Evolutionary conservation across 2,888 invertebrate genomes (phyloP).

Genomic region (Lissonota sp.): DNA sequence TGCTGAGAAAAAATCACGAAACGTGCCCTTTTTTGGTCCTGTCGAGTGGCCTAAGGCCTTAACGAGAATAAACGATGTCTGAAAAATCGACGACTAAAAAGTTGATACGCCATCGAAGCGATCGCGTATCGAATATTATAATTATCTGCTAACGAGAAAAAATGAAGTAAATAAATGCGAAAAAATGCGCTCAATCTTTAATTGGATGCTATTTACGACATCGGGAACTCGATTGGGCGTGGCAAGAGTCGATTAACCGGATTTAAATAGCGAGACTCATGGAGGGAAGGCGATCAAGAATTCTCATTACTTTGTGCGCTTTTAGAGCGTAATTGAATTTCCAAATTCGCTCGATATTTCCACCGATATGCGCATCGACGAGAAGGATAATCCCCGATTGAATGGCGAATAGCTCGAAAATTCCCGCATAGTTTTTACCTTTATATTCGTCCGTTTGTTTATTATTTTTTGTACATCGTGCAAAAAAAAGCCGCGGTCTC

Average conservation of each 20-base stretch:
- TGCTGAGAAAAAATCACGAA: too few relatives aligned
- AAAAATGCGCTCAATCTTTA: constrained; percentile 38
- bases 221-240: constrained; percentile 20
- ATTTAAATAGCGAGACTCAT: constrained; percentile 38
- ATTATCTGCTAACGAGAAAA: constrained; percentile 31
- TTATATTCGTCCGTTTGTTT: constrained; percentile 17
- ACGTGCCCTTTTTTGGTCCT: too few relatives aligned
- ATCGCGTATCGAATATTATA: constrained; percentile 35
- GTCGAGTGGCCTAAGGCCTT: too few relatives aligned
- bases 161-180: constrained; percentile 4
- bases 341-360: constrained; percentile 53
- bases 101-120: constrained; percentile 37
- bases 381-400: constrained; percentile 10
- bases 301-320: constrained; percentile 21
- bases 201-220: constrained; percentile 58
- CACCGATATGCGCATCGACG: not conserved
- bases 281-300: constrained; percentile 14
- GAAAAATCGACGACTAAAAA: constrained; percentile 12
- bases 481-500: constrained; percentile 27
- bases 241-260: constrained; percentile 37
- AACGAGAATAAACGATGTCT: constrained; percentile 35
- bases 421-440: constrained; percentile 22
- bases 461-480: not conserved
- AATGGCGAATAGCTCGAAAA: constrained; percentile 49
- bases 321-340: constrained; percentile 50